A percentile compares a stretch with the other conserved stretches of the same genome.
phyloP scores from a whole-genome alignment of 2,888 invertebrate species.

The Eucriotettix oculatus region DNA sequence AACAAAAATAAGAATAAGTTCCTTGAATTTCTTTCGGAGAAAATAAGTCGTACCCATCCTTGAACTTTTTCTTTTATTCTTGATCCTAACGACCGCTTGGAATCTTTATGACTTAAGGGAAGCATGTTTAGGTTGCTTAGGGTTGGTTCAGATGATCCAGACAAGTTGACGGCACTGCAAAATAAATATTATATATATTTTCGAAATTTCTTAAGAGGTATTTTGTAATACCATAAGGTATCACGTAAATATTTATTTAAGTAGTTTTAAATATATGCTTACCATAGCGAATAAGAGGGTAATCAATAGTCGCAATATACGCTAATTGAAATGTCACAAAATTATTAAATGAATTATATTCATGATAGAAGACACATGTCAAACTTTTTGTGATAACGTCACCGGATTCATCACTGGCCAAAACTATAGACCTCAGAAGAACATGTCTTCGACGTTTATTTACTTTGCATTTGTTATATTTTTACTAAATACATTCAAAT shows the following conservation, averaged over 20 bases:
- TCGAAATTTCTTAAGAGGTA: not conserved
- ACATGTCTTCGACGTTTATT: no score
- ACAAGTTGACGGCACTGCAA: not conserved
- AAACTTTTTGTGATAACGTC: no score
- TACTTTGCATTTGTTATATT: no score
- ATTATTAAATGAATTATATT: no score
- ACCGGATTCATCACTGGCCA: no score
- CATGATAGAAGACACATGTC: no score
- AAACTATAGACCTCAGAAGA: no score
- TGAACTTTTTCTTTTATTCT: constrained; percentile 52
- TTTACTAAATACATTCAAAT: no score
- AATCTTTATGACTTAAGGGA: constrained; percentile 59
- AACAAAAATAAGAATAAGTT: constrained; percentile 85
- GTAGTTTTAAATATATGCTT: no score
- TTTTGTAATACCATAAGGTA: not conserved
- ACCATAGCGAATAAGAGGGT: no score
- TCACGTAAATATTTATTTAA: not conserved
- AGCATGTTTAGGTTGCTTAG: constrained; percentile 35
- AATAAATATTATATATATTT: not conserved
- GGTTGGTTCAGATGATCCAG: not conserved
- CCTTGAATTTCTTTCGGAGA: constrained; percentile 82
- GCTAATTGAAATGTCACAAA: no score
- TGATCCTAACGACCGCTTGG: constrained; percentile 36
- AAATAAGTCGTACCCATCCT: constrained; percentile 70
- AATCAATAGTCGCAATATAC: no score